phyloP scores from a whole-genome alignment of 2,888 invertebrate species.

The Bombyx huttoni region DNA sequence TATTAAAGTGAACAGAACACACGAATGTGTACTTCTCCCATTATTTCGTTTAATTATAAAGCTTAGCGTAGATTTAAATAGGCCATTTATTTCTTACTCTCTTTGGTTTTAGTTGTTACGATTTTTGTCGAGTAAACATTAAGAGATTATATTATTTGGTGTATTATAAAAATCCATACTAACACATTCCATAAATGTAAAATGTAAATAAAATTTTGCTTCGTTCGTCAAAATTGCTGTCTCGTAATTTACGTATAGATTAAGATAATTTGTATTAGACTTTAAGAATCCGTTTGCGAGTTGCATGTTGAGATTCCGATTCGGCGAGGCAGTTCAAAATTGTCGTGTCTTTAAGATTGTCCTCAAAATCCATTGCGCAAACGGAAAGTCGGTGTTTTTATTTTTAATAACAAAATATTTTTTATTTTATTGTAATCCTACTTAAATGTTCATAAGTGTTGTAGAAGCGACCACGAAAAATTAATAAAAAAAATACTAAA shows the following conservation, averaged over 20 bases:
- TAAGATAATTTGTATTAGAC: neutral
- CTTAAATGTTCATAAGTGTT: conserved; percentile 10
- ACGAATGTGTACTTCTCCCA: no score
- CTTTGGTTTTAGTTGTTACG: no score
- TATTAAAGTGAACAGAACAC: neutral
- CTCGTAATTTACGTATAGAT: neutral
- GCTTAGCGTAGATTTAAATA: no score
- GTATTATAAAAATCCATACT: conserved; percentile 31
- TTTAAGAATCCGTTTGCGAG: neutral
- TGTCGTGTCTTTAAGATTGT: neutral
- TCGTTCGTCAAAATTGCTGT: conserved; percentile 16
- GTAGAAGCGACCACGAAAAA: conserved; percentile 9
- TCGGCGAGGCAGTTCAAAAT: neutral
- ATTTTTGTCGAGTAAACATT: no score
- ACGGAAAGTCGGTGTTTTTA: neutral
- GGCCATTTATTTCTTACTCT: no score
- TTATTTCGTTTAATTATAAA: no score
- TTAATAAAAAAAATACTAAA: neutral
- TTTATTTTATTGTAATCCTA: conserved; percentile 3
- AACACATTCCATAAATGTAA: conserved; percentile 41
- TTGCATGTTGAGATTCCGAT: neutral
- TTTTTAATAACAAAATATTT: conserved; percentile 8
- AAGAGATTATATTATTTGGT: neutral
- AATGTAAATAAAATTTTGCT: conserved; percentile 46
- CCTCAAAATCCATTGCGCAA: neutral